Percentiles rank a stretch among this genome's conserved stretches.
Evolutionary conservation across 2,888 invertebrate genomes (phyloP).

Genomic region (Eupithecia insigniata): DNA sequence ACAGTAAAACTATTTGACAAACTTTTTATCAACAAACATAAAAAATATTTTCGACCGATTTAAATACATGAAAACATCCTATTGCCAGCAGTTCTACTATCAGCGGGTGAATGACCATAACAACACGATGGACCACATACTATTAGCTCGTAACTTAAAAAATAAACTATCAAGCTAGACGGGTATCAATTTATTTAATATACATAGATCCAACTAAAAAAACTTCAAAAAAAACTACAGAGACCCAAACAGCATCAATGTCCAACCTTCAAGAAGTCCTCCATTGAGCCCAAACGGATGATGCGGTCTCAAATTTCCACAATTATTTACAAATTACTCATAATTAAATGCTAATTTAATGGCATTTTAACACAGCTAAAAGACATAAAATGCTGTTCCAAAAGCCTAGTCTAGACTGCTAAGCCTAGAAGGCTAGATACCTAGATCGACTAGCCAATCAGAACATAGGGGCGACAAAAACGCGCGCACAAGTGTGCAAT

Average conservation of each 20-base stretch:
- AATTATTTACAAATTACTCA: neutral
- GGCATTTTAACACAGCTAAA: neutral
- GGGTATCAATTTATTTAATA: no score
- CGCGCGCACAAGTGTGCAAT: constrained; percentile 67
- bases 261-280: no score
- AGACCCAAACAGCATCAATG: no score
- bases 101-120: constrained; percentile 21
- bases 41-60: neutral
- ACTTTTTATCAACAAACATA: neutral
- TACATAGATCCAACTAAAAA: no score
- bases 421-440: constrained; percentile 9
- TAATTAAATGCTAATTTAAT: neutral
- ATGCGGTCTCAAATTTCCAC: no score
- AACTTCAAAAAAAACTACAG: no score
- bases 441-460: constrained; percentile 42
- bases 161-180: no score
- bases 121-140: constrained; percentile 2
- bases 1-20: neutral
- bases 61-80: neutral
- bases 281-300: no score
- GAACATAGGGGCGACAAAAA: constrained; percentile 53
- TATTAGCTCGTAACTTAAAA: neutral
- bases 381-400: neutral
- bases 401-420: constrained; percentile 11
- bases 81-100: neutral